Conservation (phyloP, 2,888 invertebrate species). For the Drosophila infuscata region DNA sequence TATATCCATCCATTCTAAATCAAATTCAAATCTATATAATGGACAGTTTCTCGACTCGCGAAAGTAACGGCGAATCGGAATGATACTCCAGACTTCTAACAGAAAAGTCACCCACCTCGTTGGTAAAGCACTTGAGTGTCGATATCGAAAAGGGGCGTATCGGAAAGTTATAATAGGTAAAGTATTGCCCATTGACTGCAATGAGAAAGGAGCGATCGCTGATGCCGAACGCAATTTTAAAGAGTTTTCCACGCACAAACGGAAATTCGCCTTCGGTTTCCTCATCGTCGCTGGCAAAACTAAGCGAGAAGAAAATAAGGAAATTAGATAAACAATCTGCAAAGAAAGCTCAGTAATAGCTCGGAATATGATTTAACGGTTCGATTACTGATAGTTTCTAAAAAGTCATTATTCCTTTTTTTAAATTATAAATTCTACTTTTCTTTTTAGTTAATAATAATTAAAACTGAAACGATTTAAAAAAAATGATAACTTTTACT, state of each 20-base stretch:
- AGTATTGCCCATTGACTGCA: constrained; percentile 84
- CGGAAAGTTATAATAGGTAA: constrained; percentile 84
- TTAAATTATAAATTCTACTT: neutral
- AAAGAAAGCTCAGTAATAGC: neutral
- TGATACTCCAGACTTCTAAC: constrained; percentile 83
- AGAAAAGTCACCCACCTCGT: constrained; percentile 82
- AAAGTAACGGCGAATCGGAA: constrained; percentile 82
- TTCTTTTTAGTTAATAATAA: neutral
- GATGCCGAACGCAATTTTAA: constrained; percentile 84
- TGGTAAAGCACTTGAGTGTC: constrained; percentile 83
- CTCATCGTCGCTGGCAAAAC: constrained; percentile 82
- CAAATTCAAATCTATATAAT: constrained; percentile 62
- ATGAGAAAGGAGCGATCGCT: constrained; percentile 84
- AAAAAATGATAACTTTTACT: too few relatives aligned
- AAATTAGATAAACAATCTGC: neutral
- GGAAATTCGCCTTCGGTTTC: constrained; percentile 85
- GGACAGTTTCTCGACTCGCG: constrained; percentile 83
- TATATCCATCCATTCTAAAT: neutral
- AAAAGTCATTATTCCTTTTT: neutral
- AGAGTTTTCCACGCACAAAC: constrained; percentile 83
- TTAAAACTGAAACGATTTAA: too few relatives aligned
- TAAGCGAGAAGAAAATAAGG: constrained; percentile 28
- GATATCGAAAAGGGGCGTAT: constrained; percentile 82
- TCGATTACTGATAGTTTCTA: neutral
- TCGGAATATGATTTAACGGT: neutral